Conservation (phyloP, 2,888 invertebrate species). For the Salticus scenicus region DNA sequence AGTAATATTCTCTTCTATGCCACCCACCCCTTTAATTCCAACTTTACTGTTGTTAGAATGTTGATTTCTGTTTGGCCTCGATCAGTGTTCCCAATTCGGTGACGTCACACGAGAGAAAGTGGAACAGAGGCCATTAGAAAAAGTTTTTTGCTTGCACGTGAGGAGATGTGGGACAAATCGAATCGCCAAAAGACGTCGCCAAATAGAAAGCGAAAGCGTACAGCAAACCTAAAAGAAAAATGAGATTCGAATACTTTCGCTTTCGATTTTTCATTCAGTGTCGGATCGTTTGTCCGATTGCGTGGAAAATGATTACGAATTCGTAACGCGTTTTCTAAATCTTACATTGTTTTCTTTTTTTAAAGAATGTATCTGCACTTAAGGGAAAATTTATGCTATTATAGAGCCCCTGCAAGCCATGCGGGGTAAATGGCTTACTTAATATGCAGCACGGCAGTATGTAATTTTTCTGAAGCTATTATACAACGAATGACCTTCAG, state of each 20-base stretch:
- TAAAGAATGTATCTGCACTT: too few relatives aligned
- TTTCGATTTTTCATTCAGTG: background rate
- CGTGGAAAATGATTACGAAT: too few relatives aligned
- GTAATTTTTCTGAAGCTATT: too few relatives aligned
- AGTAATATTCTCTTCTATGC: background rate
- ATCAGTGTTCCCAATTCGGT: constrained; percentile 57
- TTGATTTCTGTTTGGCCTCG: constrained; percentile 33
- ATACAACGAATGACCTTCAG: too few relatives aligned
- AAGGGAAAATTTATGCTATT: too few relatives aligned
- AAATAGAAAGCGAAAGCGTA: constrained; percentile 33
- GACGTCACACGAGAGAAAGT: constrained; percentile 51
- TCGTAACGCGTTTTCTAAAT: too few relatives aligned
- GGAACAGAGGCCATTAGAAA: constrained; percentile 44
- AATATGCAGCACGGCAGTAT: too few relatives aligned
- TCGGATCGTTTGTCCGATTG: too few relatives aligned
- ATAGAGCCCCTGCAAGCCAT: too few relatives aligned
- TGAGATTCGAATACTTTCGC: background rate
- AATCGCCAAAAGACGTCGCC: constrained; percentile 43
- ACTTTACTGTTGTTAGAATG: constrained; percentile 1
- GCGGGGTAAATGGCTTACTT: too few relatives aligned
- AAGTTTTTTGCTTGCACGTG: constrained; percentile 34
- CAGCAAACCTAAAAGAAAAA: background rate
- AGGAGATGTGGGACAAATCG: constrained; percentile 39
- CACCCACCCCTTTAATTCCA: constrained; percentile 1
- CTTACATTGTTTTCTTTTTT: too few relatives aligned